Evolutionary conservation across 1,140 invertebrate species (phyloP).

Genomic region (Drosophila leontia): DNA sequence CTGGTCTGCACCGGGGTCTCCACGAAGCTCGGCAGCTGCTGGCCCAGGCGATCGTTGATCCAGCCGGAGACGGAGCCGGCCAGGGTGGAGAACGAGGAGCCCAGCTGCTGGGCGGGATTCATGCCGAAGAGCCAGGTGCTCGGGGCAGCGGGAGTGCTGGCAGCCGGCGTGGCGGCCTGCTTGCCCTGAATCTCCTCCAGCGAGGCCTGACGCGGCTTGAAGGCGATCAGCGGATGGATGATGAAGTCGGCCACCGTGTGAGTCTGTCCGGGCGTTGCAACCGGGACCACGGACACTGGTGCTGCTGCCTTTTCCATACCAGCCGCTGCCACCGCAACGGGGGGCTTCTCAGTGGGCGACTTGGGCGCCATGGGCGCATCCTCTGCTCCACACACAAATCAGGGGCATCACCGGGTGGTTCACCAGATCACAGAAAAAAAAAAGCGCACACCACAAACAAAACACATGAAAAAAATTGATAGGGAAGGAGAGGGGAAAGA

Average conservation of each 20-base stretch:
- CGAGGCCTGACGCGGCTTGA: slow-evolving; percentile 67
- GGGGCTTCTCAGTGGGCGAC: slow-evolving; percentile 65
- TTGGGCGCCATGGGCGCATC: slow-evolving; percentile 56
- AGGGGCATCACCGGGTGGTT: slow-evolving; percentile 1
- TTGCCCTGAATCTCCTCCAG: slow-evolving; percentile 70
- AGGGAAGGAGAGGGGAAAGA: neutral
- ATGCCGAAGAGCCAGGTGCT: slow-evolving; percentile 75
- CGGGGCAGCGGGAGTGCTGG: slow-evolving; percentile 24
- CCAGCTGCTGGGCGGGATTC: slow-evolving; percentile 72
- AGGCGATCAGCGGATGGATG: slow-evolving; percentile 79
- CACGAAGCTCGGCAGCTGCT: slow-evolving; percentile 64
- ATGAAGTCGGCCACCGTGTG: slow-evolving; percentile 81
- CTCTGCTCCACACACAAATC: slow-evolving; percentile 31
- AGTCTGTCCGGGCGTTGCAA: slow-evolving; percentile 37
- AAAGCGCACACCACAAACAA: slow-evolving; percentile 36
- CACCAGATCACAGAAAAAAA: slow-evolving; percentile 40
- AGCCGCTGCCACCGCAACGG: slow-evolving; percentile 12
- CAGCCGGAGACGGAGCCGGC: slow-evolving; percentile 79
- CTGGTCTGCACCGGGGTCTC: slow-evolving; percentile 65
- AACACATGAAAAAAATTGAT: slow-evolving; percentile 47
- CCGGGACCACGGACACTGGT: neutral
- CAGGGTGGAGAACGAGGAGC: slow-evolving; percentile 70
- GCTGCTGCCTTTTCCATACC: slow-evolving; percentile 4
- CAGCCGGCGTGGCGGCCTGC: slow-evolving; percentile 43
- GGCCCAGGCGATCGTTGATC: slow-evolving; percentile 78